These are phyloP conservation scores for Drosophila subpulchrella DNA, from an alignment of 1,140 invertebrate genomes.

Conservation along the genomic window DNA sequence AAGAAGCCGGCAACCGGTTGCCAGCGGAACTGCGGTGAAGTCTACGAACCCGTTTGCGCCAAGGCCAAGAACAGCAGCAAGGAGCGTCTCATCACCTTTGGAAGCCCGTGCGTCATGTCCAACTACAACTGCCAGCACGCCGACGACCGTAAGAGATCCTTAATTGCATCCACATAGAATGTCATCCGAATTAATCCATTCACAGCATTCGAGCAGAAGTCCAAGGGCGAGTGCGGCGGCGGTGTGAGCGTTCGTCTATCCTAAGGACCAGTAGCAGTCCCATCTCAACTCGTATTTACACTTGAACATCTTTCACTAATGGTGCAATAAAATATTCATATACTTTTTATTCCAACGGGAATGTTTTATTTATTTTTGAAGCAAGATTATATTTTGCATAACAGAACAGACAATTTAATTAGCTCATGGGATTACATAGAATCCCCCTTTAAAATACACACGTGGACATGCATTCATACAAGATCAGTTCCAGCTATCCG, in stretches of 20 bases:
- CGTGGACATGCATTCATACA: slow-evolving; percentile 36
- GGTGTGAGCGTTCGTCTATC: slow-evolving; percentile 80
- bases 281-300: neutral
- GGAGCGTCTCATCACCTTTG: slow-evolving; percentile 75
- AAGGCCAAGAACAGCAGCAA: slow-evolving; percentile 75
- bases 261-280: slow-evolving; percentile 21
- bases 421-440: slow-evolving; percentile 19
- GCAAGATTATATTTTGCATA: slow-evolving; percentile 23
- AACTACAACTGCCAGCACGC: slow-evolving; percentile 80
- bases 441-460: slow-evolving; percentile 21
- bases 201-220: slow-evolving; percentile 70
- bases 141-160: slow-evolving; percentile 70
- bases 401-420: slow-evolving; percentile 48
- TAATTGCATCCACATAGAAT: neutral
- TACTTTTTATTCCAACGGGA: slow-evolving; percentile 49
- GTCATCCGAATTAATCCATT: slow-evolving; percentile 3
- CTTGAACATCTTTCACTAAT: slow-evolving; percentile 5
- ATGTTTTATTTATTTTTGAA: slow-evolving; percentile 33
- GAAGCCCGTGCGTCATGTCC: slow-evolving; percentile 72
- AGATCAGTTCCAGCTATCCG: slow-evolving; percentile 36
- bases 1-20: slow-evolving; percentile 58
- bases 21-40: slow-evolving; percentile 47
- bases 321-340: slow-evolving; percentile 34
- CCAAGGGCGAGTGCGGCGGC: slow-evolving; percentile 74
- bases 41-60: slow-evolving; percentile 73